Evolutionary conservation across 2,797 vertebrate genomes (phyloP).

Genomic region (Sebastes trivittatus): DNA sequence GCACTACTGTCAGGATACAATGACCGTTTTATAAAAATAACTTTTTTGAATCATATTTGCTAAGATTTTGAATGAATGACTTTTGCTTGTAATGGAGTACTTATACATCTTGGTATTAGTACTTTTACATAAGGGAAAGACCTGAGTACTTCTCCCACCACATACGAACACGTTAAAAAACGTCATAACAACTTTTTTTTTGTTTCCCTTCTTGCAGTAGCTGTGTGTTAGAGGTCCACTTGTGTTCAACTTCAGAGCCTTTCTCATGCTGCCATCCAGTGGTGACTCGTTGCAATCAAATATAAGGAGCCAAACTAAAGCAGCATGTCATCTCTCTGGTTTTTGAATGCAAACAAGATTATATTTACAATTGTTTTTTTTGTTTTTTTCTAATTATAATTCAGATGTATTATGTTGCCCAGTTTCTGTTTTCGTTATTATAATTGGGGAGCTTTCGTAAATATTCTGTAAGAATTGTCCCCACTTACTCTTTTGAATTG

Average conservation of each 20-base stretch:
- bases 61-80: no score
- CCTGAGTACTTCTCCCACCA: no score
- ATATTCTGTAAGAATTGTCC: neutral
- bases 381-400: neutral
- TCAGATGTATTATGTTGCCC: neutral
- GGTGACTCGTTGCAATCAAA: slow-evolving; percentile 32
- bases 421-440: neutral
- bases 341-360: neutral
- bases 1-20: no score
- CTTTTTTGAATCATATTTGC: no score
- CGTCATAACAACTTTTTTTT: neutral
- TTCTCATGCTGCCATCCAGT: slow-evolving; percentile 71
- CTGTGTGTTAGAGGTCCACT: neutral
- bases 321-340: neutral
- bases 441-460: neutral
- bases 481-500: neutral
- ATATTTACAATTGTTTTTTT: neutral
- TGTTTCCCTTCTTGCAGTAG: neutral
- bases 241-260: neutral
- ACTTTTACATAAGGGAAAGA: no score
- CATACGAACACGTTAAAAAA: neutral
- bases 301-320: neutral
- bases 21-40: no score
- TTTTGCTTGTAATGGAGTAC: no score
- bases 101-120: no score